Conservation (phyloP, 2,888 invertebrate genomes). For the Matsumyia berberina region DNA sequence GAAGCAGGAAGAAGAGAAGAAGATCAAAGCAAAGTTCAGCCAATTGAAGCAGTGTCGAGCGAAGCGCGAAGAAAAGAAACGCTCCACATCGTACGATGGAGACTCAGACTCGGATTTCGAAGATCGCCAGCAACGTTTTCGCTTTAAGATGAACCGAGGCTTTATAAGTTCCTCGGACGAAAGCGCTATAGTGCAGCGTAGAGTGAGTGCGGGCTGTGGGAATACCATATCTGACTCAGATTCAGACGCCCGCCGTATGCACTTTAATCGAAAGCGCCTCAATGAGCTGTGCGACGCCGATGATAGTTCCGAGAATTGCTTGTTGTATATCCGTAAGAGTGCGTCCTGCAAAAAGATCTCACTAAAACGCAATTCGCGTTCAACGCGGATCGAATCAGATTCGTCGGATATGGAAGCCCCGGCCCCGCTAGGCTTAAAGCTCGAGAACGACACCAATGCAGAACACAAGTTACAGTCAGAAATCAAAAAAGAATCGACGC, state of each 20-base stretch:
- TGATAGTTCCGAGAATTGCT: slow-evolving; percentile 82
- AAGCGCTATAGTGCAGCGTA: slow-evolving; percentile 51
- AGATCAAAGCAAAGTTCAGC: slow-evolving; percentile 95
- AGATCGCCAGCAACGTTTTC: slow-evolving; percentile 80
- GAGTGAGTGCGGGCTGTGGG: slow-evolving; percentile 77
- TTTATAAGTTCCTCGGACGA: slow-evolving; percentile 87
- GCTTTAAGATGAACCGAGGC: slow-evolving; percentile 79
- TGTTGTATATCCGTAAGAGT: slow-evolving; percentile 81
- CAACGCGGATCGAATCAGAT: slow-evolving; percentile 90
- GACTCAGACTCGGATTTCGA: slow-evolving; percentile 90
- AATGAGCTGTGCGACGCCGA: slow-evolving; percentile 85
- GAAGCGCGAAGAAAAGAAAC: slow-evolving; percentile 94
- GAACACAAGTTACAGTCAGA: slow-evolving; percentile 86
- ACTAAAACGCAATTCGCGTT: slow-evolving; percentile 88
- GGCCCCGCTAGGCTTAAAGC: slow-evolving; percentile 31
- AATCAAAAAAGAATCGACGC: slow-evolving; percentile 86
- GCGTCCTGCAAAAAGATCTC: slow-evolving; percentile 86
- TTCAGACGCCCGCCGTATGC: slow-evolving; percentile 84
- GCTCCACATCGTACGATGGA: slow-evolving; percentile 94
- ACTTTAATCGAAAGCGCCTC: slow-evolving; percentile 84
- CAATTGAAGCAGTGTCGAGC: slow-evolving; percentile 94
- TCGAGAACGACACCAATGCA: slow-evolving; percentile 75
- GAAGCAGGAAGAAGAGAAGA: slow-evolving; percentile 95
- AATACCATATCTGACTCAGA: slow-evolving; percentile 83
- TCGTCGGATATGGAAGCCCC: slow-evolving; percentile 87